These are phyloP conservation scores for Protophormia terraenovae DNA, from an alignment of 2,888 invertebrate species.

Conservation along the genomic window DNA sequence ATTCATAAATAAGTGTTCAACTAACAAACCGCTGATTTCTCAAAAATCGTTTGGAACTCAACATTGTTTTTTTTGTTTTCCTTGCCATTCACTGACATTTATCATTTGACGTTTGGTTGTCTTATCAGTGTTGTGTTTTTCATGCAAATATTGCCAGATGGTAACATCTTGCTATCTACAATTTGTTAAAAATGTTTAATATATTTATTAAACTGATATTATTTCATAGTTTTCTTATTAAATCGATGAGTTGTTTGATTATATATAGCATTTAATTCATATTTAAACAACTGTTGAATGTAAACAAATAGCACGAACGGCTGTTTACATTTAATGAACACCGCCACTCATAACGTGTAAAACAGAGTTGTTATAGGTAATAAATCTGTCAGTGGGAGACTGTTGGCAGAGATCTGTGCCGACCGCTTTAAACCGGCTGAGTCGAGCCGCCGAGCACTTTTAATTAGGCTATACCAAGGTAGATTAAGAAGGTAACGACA, in stretches of 20 bases:
- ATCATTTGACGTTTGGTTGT: conserved; percentile 32
- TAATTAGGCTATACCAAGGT: no score
- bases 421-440: no score
- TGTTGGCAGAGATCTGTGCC: no score
- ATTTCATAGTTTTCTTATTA: neutral
- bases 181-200: neutral
- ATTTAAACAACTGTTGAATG: neutral
- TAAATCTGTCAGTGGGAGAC: neutral
- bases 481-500: no score
- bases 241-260: neutral
- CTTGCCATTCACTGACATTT: conserved; percentile 46
- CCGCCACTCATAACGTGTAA: neutral
- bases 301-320: neutral
- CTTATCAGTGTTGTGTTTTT: conserved; percentile 47
- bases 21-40: neutral
- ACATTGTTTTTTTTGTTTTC: conserved; percentile 62
- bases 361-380: neutral
- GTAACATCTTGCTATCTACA: neutral
- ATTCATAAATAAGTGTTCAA: neutral
- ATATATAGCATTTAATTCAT: neutral
- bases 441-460: no score
- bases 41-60: conserved; percentile 1
- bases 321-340: neutral
- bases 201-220: neutral
- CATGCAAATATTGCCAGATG: conserved; percentile 14